These are phyloP conservation scores for Neodiprion fabricii DNA, from an alignment of 1,140 invertebrate species.

Conservation along the genomic window DNA sequence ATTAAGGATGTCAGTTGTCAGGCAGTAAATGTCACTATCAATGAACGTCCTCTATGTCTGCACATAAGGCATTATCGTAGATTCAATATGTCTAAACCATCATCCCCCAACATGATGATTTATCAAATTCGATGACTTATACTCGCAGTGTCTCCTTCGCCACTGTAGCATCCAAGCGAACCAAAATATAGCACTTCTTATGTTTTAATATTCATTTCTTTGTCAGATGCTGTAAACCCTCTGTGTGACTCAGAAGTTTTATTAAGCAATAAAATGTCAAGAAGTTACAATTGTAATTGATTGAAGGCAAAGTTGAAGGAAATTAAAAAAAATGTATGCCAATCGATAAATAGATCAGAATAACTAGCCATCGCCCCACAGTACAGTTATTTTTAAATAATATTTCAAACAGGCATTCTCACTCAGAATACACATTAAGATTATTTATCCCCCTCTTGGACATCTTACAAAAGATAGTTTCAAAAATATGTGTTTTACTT, in stretches of 20 bases:
- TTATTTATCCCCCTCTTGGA: too few species aligned
- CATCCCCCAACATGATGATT: background rate
- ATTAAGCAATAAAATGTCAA: background rate
- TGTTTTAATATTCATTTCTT: background rate
- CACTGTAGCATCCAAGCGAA: background rate
- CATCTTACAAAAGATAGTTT: too few species aligned
- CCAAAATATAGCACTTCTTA: background rate
- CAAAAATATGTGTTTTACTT: too few species aligned
- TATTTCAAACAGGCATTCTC: too few species aligned
- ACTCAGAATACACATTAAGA: too few species aligned
- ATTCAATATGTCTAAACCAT: conserved; percentile 18
- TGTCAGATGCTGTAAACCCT: background rate
- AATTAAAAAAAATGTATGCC: background rate
- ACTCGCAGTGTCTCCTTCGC: background rate
- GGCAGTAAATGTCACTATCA: conserved; percentile 52
- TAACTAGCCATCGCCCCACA: too few species aligned
- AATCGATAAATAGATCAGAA: too few species aligned
- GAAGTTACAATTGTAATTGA: background rate
- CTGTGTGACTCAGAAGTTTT: background rate
- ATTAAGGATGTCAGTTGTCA: conserved; percentile 53
- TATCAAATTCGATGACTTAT: background rate
- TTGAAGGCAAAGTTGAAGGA: background rate
- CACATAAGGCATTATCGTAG: conserved; percentile 41
- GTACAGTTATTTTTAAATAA: too few species aligned
- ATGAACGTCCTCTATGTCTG: conserved; percentile 45